Evolutionary conservation across 2,888 invertebrate genomes (phyloP), one percentile per base, ranked within the genome.

Genomic region (Fragum whitleyi): DNA sequence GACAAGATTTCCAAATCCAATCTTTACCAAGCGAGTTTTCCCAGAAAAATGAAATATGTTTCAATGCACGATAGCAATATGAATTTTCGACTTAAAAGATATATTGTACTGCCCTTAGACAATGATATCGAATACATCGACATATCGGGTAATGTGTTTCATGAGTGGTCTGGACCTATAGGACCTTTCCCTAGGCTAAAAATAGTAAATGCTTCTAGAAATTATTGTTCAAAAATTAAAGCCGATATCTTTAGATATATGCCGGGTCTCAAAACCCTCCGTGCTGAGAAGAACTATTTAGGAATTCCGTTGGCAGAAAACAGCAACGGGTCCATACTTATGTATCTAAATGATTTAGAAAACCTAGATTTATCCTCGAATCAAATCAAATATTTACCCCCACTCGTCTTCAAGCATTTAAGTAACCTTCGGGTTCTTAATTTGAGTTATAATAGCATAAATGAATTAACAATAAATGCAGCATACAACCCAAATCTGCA

Each of bases 131-230:
- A 70, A 32, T 67, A 73, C 29, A 0, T 77, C 1, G 74, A 81
- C 23, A 21, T 77, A 6, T 81, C 81, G 3, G 71, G 70, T 19
- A 81, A 81, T 55, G 21, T 81, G 26, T 39, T 77, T 6, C 0
- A 70, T 21, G 11, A 62, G 3, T 71, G 53, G 65, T 42, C n/a
- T 2, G 83, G 83, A 2, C 70, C 67, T 0, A 57, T 80, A 29
- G 67, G 72, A 9, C 55, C 67, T 11, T 62, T 78, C 61, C 57
- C 55, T 14, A 62, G 62, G 1, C 32, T 83, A 19, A 67, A 73
- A 73, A 53, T 69, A n/a, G 6, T 83, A 1, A 55, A 78, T 55
- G 14, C 81, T 16, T 84, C 84, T 28, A 51, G 59, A 32, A 78
- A 78, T 36, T 70, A 70, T 53, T 73, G 75, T n/a, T 53, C 72